Evolutionary conservation across 1,140 invertebrate genomes (phyloP).

Genomic region (Telenomus remus): DNA sequence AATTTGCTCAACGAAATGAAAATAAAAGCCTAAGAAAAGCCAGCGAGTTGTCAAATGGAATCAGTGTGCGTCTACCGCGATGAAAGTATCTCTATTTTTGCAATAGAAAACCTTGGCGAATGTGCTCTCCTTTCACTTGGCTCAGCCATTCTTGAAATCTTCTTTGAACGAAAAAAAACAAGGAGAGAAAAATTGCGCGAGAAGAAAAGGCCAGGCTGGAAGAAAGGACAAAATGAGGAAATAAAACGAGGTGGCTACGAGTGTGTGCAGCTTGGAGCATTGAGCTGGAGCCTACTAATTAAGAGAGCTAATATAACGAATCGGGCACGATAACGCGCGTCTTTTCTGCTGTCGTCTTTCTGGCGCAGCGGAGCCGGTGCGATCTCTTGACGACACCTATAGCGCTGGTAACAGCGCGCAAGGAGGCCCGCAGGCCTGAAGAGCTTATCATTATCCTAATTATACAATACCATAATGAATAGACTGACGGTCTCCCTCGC

Average conservation of each 20-base stretch:
- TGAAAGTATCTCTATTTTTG: neutral
- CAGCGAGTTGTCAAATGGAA: no score
- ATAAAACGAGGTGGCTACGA: constrained; percentile 4
- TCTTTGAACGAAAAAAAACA: constrained; percentile 4
- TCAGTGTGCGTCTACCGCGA: no score
- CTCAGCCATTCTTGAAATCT: constrained; percentile 4
- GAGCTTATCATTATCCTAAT: constrained; percentile 76
- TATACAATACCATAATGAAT: constrained; percentile 74
- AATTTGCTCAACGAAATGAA: no score
- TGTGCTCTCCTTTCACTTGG: constrained; percentile 6
- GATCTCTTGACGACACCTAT: constrained; percentile 53
- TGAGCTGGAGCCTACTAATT: constrained; percentile 63
- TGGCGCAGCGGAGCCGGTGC: constrained; percentile 25
- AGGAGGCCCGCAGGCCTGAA: constrained; percentile 65
- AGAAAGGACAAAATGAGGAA: neutral
- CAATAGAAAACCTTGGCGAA: constrained; percentile 7
- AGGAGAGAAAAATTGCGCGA: neutral
- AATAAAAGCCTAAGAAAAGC: no score
- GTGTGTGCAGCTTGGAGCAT: constrained; percentile 32
- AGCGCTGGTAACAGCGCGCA: constrained; percentile 59
- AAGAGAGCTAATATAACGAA: constrained; percentile 71
- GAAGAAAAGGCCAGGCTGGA: neutral
- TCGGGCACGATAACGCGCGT: constrained; percentile 54
- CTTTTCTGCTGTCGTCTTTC: constrained; percentile 47
- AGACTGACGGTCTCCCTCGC: constrained; percentile 58